These are phyloP conservation scores for Thymelicus acteon DNA, from an alignment of 2,888 invertebrate genomes.

Conservation along the genomic window DNA sequence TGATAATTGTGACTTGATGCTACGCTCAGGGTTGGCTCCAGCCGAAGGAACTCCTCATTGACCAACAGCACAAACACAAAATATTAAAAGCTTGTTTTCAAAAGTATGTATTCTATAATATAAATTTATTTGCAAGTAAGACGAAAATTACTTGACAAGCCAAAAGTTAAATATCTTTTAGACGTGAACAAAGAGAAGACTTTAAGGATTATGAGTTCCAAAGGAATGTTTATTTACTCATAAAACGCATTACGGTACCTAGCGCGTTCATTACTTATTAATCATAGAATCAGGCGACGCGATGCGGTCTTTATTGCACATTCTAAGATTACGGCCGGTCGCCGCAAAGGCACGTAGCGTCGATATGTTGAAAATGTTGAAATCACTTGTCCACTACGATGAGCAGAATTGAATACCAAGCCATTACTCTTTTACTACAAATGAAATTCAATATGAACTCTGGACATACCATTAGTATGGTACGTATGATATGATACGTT, in stretches of 20 bases:
- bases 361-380: slow-evolving; percentile 3
- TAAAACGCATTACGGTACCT: slow-evolving; percentile 6
- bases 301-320: slow-evolving; percentile 25
- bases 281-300: slow-evolving; percentile 20
- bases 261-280: slow-evolving; percentile 20
- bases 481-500: slow-evolving; percentile 41
- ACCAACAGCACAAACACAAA: no score
- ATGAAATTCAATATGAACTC: slow-evolving; percentile 53
- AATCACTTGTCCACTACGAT: slow-evolving; percentile 30
- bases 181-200: no score
- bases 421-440: slow-evolving; percentile 48
- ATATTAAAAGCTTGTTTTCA: no score
- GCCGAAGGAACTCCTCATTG: no score
- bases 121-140: no score
- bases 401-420: slow-evolving; percentile 47
- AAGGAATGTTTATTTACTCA: slow-evolving; percentile 9
- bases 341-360: slow-evolving; percentile 8
- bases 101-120: no score
- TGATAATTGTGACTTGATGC: no score
- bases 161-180: no score
- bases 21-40: no score
- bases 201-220: background rate
- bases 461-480: slow-evolving; percentile 48
- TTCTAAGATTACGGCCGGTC: slow-evolving; percentile 25
- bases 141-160: no score